Base-by-base conservation (phyloP, 1,140 invertebrate genomes). In the Zaprionus vittiger region DNA sequence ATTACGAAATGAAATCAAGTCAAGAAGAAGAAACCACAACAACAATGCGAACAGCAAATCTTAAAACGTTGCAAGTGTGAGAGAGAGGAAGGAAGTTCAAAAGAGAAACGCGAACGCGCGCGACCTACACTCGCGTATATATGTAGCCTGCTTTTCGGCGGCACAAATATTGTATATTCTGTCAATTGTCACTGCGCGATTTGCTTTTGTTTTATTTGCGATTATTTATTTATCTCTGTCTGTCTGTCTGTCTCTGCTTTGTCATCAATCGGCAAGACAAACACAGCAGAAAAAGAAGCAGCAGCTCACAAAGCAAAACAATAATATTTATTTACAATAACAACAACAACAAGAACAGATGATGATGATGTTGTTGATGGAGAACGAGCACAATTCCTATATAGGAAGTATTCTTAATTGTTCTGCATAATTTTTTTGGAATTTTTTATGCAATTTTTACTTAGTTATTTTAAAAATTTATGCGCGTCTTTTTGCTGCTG, bases 91-190 rank as follows among this genome's bases (percentile, higher is more conserved):
- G 20, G 17, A 11, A 52, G 31, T 34, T 11, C 2, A 34, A 34
- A 24, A 20, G 2, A 17, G 17, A 20, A 49, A 47, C 41, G n/a
- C 17, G 41, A 47, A 47, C 41, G 41, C n/a, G 41, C 41, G 41
- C 41, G 41, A 47, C 41, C 47, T 9, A 52, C 47, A 49, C 41
- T n/a, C 41, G n/a, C 41, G 44, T 15, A 38, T 61, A 38, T 37
- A 38, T 41, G 7, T 38, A 60, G 73, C 54, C 56, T 59, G 41
- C 73, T 75, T 75, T 75, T 71, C 34, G 73, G 73, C 73, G 68
- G n/a, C 55, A 28, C 60, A 24, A 44, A 26, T 17, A 37, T 52
- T 20, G 20, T 17, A 62, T 24, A 37, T 52, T 20, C 38, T 20
- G n/a, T 24, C 24, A 37, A 22, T 60, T 44, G 37, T 22, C 62